Evolutionary conservation across 2,797 vertebrate genomes (phyloP).

Genomic region (Glyptemys insculpta): DNA sequence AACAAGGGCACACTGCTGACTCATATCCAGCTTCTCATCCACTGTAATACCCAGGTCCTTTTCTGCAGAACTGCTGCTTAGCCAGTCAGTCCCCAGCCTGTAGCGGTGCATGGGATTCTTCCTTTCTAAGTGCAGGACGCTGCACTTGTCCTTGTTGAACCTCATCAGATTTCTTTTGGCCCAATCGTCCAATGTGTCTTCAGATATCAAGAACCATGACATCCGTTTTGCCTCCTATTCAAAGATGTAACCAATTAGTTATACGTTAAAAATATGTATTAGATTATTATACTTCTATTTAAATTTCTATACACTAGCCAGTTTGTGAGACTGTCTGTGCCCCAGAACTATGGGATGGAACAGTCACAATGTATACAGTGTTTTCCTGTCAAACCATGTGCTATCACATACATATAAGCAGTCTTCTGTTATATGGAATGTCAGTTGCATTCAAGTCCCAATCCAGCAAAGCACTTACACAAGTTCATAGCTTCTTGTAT

Average conservation of each 20-base stretch:
- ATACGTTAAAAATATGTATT: neutral
- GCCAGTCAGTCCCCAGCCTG: too few relatives aligned
- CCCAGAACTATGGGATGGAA: neutral
- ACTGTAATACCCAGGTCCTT: too few relatives aligned
- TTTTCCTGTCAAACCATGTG: neutral
- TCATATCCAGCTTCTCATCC: too few relatives aligned
- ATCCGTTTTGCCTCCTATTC: neutral
- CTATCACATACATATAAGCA: too few relatives aligned
- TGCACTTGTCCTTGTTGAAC: too few relatives aligned
- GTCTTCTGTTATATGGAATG: neutral
- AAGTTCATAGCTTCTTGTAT: neutral
- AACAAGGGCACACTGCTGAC: too few relatives aligned
- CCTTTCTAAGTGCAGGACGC: too few relatives aligned
- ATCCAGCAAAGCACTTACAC: fast-evolving
- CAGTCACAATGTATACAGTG: neutral
- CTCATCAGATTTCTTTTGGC: too few relatives aligned
- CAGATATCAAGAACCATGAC: neutral
- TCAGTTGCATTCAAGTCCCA: neutral
- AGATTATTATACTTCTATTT: neutral
- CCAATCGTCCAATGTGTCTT: too few relatives aligned
- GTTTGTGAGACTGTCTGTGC: neutral
- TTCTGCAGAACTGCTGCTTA: too few relatives aligned
- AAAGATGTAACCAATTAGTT: neutral
- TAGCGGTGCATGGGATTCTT: too few relatives aligned
- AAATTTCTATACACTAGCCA: neutral